phyloP scores from a whole-genome alignment of 35 echinoderm and acorn worm genomes.

The Stichopus chloronotus region DNA sequence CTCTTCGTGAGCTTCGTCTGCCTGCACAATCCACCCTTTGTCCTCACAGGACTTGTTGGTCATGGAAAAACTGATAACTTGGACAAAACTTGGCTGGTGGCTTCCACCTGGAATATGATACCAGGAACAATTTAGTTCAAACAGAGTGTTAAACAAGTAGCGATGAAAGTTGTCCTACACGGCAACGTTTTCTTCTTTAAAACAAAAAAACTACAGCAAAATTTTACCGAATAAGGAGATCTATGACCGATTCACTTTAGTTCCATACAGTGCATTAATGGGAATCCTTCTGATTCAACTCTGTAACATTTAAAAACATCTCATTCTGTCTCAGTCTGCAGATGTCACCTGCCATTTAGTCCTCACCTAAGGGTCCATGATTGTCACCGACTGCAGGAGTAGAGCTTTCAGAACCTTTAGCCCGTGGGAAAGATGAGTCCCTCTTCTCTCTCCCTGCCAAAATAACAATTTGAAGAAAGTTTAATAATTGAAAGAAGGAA shows the following conservation, averaged over 20 bases:
- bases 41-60: constrained; percentile 87
- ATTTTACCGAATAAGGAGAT: too few relatives aligned
- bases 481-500: background rate
- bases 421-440: background rate
- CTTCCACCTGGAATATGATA: constrained; percentile 43
- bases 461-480: background rate
- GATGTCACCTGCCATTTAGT: background rate
- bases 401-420: constrained; percentile 20
- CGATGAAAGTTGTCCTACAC: too few relatives aligned
- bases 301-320: too few relatives aligned
- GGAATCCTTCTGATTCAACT: too few relatives aligned
- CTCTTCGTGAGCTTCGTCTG: constrained; percentile 68
- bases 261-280: too few relatives aligned
- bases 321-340: too few relatives aligned
- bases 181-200: too few relatives aligned
- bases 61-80: constrained; percentile 95
- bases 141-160: background rate
- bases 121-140: background rate
- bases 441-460: background rate
- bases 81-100: constrained; percentile 92
- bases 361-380: constrained; percentile 18
- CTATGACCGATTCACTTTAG: too few relatives aligned
- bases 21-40: constrained; percentile 88
- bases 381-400: constrained; percentile 13
- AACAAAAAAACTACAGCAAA: too few relatives aligned